Percentiles rank a stretch among this genome's conserved stretches.
Conservation (phyloP, 2,888 invertebrate species). For the Cheilosia variabilis region DNA sequence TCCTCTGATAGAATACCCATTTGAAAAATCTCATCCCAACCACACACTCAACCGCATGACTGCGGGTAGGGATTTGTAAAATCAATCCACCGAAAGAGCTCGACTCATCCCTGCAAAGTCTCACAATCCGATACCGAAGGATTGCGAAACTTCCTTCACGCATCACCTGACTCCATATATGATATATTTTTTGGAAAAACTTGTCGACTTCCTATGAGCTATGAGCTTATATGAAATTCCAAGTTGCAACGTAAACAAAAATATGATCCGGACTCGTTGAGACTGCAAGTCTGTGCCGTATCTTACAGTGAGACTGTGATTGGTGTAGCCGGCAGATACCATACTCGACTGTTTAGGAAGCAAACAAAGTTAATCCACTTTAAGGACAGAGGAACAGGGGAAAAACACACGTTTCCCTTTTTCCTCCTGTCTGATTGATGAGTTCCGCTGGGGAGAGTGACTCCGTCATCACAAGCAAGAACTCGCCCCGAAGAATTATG, state of each 20-base stretch:
- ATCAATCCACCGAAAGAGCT: neutral
- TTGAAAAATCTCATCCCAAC: neutral
- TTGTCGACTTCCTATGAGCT: neutral
- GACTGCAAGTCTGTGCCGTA: no score
- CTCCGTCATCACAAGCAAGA: slow-evolving; percentile 12
- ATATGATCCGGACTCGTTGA: slow-evolving; percentile 6
- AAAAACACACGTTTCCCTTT: slow-evolving; percentile 21
- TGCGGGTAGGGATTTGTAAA: neutral
- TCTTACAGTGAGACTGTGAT: neutral
- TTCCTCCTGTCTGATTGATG: slow-evolving; percentile 43
- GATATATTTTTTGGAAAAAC: neutral
- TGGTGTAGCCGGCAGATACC: neutral
- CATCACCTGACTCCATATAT: neutral
- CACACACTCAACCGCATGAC: neutral
- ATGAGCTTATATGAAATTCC: no score
- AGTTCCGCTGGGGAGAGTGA: slow-evolving; percentile 44
- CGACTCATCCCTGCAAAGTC: neutral
- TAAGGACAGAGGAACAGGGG: neutral
- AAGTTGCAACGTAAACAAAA: slow-evolving; percentile 16
- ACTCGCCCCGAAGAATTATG: slow-evolving; percentile 1
- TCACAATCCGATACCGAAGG: slow-evolving; percentile 1
- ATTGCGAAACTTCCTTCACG: slow-evolving; percentile 10
- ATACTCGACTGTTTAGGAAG: neutral
- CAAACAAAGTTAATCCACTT: slow-evolving; percentile 16
- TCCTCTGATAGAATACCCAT: neutral